A percentile compares a stretch with the other conserved stretches of the same genome.
phyloP scores from a whole-genome alignment of 1,140 invertebrate species.

The Magallana gigas region DNA sequence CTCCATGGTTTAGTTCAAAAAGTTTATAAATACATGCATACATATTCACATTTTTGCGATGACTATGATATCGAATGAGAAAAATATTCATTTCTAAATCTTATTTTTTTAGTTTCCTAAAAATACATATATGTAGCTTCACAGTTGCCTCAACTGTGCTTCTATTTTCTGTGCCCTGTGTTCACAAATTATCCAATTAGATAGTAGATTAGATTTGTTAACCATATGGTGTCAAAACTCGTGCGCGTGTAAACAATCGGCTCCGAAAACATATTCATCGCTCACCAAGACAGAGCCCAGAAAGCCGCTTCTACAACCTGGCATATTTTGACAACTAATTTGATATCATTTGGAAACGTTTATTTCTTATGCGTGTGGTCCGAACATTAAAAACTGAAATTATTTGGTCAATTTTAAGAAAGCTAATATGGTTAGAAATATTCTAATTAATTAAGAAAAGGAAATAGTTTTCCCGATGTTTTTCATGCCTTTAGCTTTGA shows the following conservation, averaged over 20 bases:
- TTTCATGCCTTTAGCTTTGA: too few species aligned
- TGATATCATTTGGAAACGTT: slow-evolving; percentile 31
- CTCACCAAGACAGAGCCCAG: slow-evolving; percentile 13
- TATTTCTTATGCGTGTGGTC: slow-evolving; percentile 25
- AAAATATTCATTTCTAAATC: too few species aligned
- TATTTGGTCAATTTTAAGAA: too few species aligned
- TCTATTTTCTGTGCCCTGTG: not conserved
- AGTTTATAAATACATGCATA: not conserved
- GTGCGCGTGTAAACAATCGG: slow-evolving; percentile 40
- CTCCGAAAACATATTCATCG: slow-evolving; percentile 39
- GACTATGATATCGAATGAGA: too few species aligned
- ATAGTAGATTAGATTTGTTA: slow-evolving; percentile 19
- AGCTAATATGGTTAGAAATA: too few species aligned
- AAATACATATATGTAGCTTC: too few species aligned
- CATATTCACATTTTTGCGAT: too few species aligned
- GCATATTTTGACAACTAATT: slow-evolving; percentile 35
- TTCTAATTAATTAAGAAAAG: too few species aligned
- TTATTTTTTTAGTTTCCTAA: too few species aligned
- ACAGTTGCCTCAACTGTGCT: too few species aligned
- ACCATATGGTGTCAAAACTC: slow-evolving; percentile 39
- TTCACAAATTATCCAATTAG: slow-evolving; percentile 35
- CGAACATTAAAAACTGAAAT: not conserved
- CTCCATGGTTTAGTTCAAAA: not conserved
- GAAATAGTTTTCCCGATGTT: too few species aligned
- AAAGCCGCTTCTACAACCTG: not conserved